Base-by-base conservation (phyloP, 2,888 invertebrate species). In the Rhamphomyia laevipes region DNA sequence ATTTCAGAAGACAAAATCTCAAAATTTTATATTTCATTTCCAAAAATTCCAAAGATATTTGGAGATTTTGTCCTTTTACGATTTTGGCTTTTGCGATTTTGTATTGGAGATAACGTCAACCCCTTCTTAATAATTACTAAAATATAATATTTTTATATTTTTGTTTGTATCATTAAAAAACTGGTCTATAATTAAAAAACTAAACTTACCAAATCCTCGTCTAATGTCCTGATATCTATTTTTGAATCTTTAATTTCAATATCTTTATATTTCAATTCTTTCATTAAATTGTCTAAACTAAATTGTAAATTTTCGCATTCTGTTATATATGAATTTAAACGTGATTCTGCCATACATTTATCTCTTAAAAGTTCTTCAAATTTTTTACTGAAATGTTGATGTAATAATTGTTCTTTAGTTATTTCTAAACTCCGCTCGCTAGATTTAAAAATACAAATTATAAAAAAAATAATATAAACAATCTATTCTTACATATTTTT, bases 201-300 rank as follows among this genome's bases (percentile, higher is more conserved):
- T n/a, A 30, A 16, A 37, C 53, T 55, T 59, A 70, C 68, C 63
- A 86, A 71, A 63, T 85, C 84, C 63, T 86, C 86, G 68, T 81
- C 73, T n/a, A 79, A 63, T 53, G 74, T 71, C 53, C 71, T 69
- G 50, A 74, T 63, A 12, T 65, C 67, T 52, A 72, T 68, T 50
- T 63, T 63, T 47, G 71, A 69, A 44, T 72, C 73, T 51, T 74
- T 71, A 46, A 80, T 62, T 55, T 77, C 76, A 43, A 73, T 72
- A 58, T 80, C 77, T 50, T 74, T 65, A 43, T 72, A 64, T 48
- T 68, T 70, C 49, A 75, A 67, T 57, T 76, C 74, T 44, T 70
- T 66, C 18, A 70, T 66, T 13, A 74, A 62, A 56, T 73, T 68
- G 59, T 77, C 75, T 43, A 77, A 60, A 53, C 74, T 71, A 53